phyloP scores from a whole-genome alignment of 2,888 invertebrate genomes.

The Drosophila limbata region DNA sequence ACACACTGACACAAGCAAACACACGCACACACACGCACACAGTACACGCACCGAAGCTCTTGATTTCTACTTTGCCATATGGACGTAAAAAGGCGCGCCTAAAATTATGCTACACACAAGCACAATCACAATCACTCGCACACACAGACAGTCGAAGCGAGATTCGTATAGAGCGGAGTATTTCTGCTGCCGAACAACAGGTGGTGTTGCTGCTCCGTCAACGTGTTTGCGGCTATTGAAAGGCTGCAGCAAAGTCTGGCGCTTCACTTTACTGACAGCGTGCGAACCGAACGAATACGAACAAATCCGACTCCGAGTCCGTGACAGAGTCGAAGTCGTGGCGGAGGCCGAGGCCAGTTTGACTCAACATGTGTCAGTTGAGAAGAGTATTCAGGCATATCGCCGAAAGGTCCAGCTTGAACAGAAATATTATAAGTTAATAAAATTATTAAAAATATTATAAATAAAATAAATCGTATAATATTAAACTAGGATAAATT shows the following conservation, averaged over 20 bases:
- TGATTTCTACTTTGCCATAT: slow-evolving; percentile 65
- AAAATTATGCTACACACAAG: slow-evolving; percentile 59
- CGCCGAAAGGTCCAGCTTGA: background rate
- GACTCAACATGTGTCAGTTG: slow-evolving; percentile 22
- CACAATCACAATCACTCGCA: background rate
- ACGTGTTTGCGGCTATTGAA: slow-evolving; percentile 83
- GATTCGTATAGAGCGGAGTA: background rate
- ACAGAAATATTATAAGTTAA: too few species aligned
- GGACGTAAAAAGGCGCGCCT: slow-evolving; percentile 59
- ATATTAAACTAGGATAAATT: too few species aligned
- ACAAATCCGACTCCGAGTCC: slow-evolving; percentile 9
- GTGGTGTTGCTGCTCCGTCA: slow-evolving; percentile 81
- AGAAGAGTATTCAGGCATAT: slow-evolving; percentile 9
- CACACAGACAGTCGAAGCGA: slow-evolving; percentile 9
- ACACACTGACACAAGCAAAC: background rate
- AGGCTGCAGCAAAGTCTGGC: slow-evolving; percentile 76
- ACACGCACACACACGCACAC: background rate
- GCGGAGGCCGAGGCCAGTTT: slow-evolving; percentile 26
- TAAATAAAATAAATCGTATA: too few species aligned
- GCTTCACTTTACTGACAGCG: slow-evolving; percentile 71
- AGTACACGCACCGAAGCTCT: background rate
- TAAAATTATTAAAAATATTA: too few species aligned
- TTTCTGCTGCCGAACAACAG: slow-evolving; percentile 74
- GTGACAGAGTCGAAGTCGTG: slow-evolving; percentile 8
- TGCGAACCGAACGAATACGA: slow-evolving; percentile 38